These are phyloP conservation scores for Tetragnatha montana DNA, from an alignment of 2,888 invertebrate species.

Conservation along the genomic window DNA sequence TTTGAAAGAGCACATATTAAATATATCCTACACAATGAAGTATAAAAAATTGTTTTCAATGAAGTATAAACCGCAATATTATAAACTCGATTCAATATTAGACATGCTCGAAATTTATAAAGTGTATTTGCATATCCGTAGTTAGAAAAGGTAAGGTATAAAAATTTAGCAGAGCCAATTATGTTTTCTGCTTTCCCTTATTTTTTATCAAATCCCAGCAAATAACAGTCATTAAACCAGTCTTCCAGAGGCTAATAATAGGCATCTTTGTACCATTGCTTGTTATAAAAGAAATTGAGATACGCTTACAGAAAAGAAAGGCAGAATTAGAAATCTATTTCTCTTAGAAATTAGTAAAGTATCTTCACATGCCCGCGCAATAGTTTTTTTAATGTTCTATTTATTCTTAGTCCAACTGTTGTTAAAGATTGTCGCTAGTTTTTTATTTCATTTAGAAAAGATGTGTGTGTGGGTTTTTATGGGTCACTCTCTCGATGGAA, in stretches of 20 bases:
- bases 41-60: too few relatives aligned
- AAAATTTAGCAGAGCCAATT: not conserved
- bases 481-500: not conserved
- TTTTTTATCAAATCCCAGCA: not conserved
- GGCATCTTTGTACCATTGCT: not conserved
- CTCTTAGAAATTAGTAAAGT: not conserved
- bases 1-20: too few relatives aligned
- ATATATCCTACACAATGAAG: too few relatives aligned
- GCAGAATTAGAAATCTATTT: not conserved
- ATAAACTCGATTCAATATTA: too few relatives aligned
- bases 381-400: not conserved
- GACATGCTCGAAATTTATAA: too few relatives aligned
- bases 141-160: too few relatives aligned
- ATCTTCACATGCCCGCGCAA: not conserved
- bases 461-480: not conserved
- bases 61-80: too few relatives aligned
- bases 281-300: not conserved
- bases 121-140: too few relatives aligned
- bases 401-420: not conserved
- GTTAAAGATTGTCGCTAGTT: not conserved
- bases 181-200: not conserved
- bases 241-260: not conserved
- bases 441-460: not conserved
- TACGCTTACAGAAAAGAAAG: not conserved
- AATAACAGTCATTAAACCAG: not conserved